These are phyloP conservation scores for Falco naumanni DNA, from an alignment of 2,797 vertebrate species.

Conservation along the genomic window DNA sequence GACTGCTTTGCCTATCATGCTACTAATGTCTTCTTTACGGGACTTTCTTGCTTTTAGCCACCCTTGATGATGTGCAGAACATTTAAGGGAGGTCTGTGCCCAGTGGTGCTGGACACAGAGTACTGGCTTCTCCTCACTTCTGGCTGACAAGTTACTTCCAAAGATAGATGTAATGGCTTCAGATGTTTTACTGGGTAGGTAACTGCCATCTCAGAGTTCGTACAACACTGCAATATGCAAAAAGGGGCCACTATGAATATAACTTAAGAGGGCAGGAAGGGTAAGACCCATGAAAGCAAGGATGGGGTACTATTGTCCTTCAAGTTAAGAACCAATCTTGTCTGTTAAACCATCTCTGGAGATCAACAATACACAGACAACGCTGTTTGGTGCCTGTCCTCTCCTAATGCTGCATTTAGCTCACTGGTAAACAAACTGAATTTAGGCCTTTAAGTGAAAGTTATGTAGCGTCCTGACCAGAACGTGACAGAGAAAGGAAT, in stretches of 20 bases:
- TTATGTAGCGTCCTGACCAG: background rate
- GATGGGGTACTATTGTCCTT: background rate
- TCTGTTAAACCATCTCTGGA: background rate
- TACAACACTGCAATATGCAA: background rate
- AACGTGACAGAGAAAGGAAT: background rate
- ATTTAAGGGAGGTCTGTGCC: background rate
- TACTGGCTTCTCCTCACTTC: background rate
- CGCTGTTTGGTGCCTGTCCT: background rate
- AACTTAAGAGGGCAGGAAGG: background rate
- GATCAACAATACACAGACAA: background rate
- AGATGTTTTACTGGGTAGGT: background rate
- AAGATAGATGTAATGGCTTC: background rate
- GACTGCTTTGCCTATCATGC: background rate
- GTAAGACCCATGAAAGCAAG: background rate
- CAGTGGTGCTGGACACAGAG: background rate
- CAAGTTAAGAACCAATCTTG: background rate
- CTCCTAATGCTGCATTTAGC: background rate
- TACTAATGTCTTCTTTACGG: background rate
- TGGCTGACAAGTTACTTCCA: background rate
- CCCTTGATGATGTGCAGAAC: background rate
- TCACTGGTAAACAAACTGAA: background rate
- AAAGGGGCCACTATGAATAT: background rate
- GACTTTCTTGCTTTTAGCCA: background rate
- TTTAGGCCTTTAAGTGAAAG: background rate
- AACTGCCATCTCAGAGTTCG: background rate